Evolutionary conservation across 2,797 vertebrate species (phyloP), one percentile per base, ranked within the genome.

Genomic region (Chloroceryle inda): DNA sequence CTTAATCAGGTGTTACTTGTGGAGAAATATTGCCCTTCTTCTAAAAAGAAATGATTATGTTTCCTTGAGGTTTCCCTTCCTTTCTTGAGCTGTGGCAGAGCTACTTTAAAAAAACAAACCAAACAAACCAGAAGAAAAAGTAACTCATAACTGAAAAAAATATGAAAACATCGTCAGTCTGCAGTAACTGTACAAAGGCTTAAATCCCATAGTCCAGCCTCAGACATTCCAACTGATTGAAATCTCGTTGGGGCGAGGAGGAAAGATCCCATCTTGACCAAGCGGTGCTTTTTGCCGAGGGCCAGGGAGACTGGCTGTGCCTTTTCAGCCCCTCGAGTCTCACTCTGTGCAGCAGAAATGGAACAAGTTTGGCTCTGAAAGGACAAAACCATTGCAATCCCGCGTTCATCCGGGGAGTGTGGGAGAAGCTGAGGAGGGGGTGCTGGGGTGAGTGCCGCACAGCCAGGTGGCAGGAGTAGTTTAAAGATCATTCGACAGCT

Each of bases 1-100:
- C 91, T 96, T 97, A 97, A 97, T 93, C 92, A 95, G 52, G 73
- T 94, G 62, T 91, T 96, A 80, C 69, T 69, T 92, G 37, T 15
- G 52, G 62, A 94, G 71, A 96, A 96, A 94, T 86, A 96, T 95
- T 76, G 45, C 55, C 23, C 21, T 93, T 85, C 55, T 90, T 90
- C 74, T 92, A 82, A 95, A 97, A 95, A 90, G 37, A 94, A 91
- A 92, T 74, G 8, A 68, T 76, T 68, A 40, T 13, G 3, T 69
- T 94, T 89, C 69, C 49, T 9, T 42, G 56, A 59, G 35, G 33
- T 37, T 59, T 62, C 23, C 38, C 11, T 8, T 50, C 2, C 9
- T 42, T 62, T 80, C 80, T 62, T 24, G 59, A 76, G 37, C n/a
- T 80, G 8, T 22, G 17, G 38, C 24, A 44, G 23, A 72, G 11